Evolutionary conservation across 2,888 invertebrate genomes (phyloP), one percentile per base, ranked within the genome.

Genomic region (Zhuqinia jingwanae): DNA sequence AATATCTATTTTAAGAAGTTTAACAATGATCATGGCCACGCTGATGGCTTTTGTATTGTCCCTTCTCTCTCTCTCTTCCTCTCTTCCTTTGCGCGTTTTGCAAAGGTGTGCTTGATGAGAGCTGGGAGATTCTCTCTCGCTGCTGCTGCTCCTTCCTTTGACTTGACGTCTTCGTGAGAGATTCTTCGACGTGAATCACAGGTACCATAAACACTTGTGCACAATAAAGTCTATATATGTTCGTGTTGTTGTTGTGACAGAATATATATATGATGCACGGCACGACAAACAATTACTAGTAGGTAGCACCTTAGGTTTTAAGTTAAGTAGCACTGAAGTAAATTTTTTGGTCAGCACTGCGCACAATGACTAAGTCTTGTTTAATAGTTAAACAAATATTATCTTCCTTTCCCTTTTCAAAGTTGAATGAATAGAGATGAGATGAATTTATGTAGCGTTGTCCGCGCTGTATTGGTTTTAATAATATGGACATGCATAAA

Each of bases 1-100:
- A 68, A 47, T 68, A 42, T 81, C 81, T 81, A 81, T 73, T 81
- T 81, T 73, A 81, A 73, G 81, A 70, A 42, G 45, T 42, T 81
- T 81, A 79, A 68, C 63, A 79, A 47, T 65, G 80, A 65, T 80
- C 80, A 50, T 63, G 60, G 65, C 42, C 60, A 78, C 60, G 56
- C 25, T 27, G 27, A 5, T 17, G n/a, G 53, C 53, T 53, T 50
- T 75, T 75, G 47, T 75, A 25, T 27, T 17, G 2, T 75, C 75
- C 75, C 53, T 75, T 75, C 30, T 75, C 53, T 36, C 36, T 36
- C 36, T 36, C 36, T 8, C 36, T 36, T 36, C 36, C 36, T n/a
- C n/a, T n/a, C n/a, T 36, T 36, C 75, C 75, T 75, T 27, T 30
- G 30, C 53, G 22, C 22, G 5, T 36, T 36, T 36, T 8, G 47